Evolutionary conservation across 2,888 invertebrate genomes (phyloP), one percentile per base, ranked within the genome.

Genomic region (Allacma fusca): DNA sequence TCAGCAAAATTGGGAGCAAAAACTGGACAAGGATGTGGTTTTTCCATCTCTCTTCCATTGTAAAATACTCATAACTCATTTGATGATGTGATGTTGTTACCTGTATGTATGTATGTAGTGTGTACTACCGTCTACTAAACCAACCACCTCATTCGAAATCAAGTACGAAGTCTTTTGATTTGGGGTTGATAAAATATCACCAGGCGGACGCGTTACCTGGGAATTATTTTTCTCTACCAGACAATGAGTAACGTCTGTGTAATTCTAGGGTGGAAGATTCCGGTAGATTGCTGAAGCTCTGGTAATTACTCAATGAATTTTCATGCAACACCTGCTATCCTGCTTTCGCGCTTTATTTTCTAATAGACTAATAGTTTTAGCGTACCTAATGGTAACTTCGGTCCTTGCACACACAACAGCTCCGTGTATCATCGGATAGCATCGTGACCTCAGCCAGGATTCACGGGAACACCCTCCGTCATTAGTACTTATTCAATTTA

Each of bases 11-110:
- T 62, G 62, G 62, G 62, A 62, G 24, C 70, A 70, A 70, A 70
- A 68, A 68, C 68, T 62, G 62, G 62, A 68, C 23, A 64, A 73
- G 73, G 73, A 73, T 62, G 73, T 73, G 73, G 73, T 73, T 73
- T 73, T 73, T 70, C 24, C 24, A 23, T 62, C 62, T 23, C 62
- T 24, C 24, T 16, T 13, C 24, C 9, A 24, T 50, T 19, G 9
- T 50, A 62, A 24, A 23, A 24, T 24, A 23, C 19, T 62, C 62
- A 62, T 23, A 23, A 24, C 24, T 24, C 62, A 62, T 62, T n/a
- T 62, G 24, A 24, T 4, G 26, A 62, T 62, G 26, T 4, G 34
- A 34, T 34, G 9, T 34, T 34, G 4, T 9, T 34, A 34, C 24
- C 62, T 23, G 4, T 24, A 7, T n/a, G 9, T 2, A 23, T 62